These are phyloP conservation scores for Orgyia antiqua DNA, from an alignment of 2,888 invertebrate genomes.

Conservation along the genomic window DNA sequence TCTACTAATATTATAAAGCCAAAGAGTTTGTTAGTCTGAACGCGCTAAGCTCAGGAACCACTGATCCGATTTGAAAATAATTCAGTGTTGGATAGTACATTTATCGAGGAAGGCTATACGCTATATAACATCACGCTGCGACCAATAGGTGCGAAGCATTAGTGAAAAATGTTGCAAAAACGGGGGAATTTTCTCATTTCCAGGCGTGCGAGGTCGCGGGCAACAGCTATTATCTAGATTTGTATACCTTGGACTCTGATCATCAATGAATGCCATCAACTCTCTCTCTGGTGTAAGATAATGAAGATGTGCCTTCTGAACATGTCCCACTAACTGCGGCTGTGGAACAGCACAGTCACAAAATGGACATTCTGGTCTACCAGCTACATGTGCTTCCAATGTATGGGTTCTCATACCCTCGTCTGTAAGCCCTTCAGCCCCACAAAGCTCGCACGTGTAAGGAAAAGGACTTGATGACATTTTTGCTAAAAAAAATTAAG, in stretches of 20 bases:
- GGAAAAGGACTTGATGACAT: conserved; percentile 72
- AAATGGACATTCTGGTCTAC: conserved; percentile 88
- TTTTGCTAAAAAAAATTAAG: conserved; percentile 23
- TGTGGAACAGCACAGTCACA: conserved; percentile 87
- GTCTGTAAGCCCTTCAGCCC: conserved; percentile 87
- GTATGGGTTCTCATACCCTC: conserved; percentile 89
- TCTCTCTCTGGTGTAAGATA: conserved; percentile 89
- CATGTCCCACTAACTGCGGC: conserved; percentile 86
- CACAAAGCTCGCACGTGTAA: conserved; percentile 89
- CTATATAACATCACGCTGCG: too few species aligned
- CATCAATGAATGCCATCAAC: conserved; percentile 87
- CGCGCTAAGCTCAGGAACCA: too few species aligned
- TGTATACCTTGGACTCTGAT: conserved; percentile 81
- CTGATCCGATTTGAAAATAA: too few species aligned
- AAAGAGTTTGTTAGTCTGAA: too few species aligned
- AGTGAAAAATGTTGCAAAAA: too few species aligned
- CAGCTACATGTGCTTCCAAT: conserved; percentile 86
- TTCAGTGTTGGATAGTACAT: too few species aligned
- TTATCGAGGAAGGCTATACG: too few species aligned
- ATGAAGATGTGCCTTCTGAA: conserved; percentile 90
- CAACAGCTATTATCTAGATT: too few species aligned
- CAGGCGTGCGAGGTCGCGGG: too few species aligned
- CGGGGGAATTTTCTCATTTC: too few species aligned
- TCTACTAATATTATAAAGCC: too few species aligned
- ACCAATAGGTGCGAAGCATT: too few species aligned